phyloP scores from a whole-genome alignment of 1,140 invertebrate species.

The Drosophila truncata region DNA sequence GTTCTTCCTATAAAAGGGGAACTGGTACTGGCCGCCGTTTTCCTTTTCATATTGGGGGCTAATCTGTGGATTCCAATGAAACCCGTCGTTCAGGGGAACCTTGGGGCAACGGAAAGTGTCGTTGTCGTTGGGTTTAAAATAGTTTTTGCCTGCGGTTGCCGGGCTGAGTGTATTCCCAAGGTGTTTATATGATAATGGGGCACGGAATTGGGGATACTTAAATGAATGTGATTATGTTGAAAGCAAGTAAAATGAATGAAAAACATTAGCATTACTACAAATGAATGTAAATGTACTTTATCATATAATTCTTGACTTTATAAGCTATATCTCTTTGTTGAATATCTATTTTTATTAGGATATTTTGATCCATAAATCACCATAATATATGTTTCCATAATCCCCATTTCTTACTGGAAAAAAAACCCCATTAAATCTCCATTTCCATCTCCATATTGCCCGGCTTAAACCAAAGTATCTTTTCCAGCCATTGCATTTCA shows the following conservation, averaged over 20 bases:
- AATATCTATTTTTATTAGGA: too few relatives aligned
- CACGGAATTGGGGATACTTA: slow-evolving; percentile 1
- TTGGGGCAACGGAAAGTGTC: slow-evolving; percentile 30
- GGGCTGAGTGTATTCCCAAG: slow-evolving; percentile 2
- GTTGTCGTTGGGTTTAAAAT: slow-evolving; percentile 11
- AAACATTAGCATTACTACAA: neutral
- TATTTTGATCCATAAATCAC: too few relatives aligned
- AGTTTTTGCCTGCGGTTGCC: neutral
- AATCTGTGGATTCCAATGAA: slow-evolving; percentile 21
- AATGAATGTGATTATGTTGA: neutral
- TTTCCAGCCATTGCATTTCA: slow-evolving; percentile 15
- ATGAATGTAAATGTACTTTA: neutral
- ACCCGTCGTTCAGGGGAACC: slow-evolving; percentile 9
- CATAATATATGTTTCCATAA: neutral
- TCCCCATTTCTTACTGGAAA: neutral
- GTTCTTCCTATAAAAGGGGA: slow-evolving; percentile 38
- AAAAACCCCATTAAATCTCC: neutral
- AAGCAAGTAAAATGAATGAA: neutral
- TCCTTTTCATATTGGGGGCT: slow-evolving; percentile 7
- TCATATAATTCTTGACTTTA: too few relatives aligned
- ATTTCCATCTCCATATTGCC: neutral
- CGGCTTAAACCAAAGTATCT: neutral
- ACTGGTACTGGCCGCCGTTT: slow-evolving; percentile 22
- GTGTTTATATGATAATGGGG: slow-evolving; percentile 6
- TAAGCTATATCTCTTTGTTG: neutral